Evolutionary conservation across 2,888 invertebrate species (phyloP).

Genomic region (Scaptomyza flava): DNA sequence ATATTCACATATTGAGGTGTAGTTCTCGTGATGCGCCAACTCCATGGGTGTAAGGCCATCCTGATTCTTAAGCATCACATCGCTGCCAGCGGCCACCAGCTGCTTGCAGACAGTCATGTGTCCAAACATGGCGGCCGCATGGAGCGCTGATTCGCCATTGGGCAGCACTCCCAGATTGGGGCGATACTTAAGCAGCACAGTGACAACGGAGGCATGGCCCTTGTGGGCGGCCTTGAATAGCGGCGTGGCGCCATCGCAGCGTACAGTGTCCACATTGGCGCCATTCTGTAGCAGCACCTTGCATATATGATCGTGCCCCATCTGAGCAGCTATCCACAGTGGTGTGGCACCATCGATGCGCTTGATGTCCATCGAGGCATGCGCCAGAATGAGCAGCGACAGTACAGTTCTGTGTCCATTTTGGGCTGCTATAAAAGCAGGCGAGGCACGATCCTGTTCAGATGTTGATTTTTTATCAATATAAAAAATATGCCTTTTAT

Average conservation of each 20-base stretch:
- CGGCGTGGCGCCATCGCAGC: slow-evolving; percentile 97
- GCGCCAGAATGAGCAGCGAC: slow-evolving; percentile 89
- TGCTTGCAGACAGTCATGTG: slow-evolving; percentile 92
- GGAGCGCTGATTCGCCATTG: slow-evolving; percentile 95
- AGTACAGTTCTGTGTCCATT: slow-evolving; percentile 95
- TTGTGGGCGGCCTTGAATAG: slow-evolving; percentile 98
- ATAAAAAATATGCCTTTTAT: background rate
- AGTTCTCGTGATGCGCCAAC: slow-evolving; percentile 86
- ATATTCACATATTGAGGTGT: slow-evolving; percentile 83
- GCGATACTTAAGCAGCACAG: slow-evolving; percentile 91
- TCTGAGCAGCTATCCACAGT: slow-evolving; percentile 97
- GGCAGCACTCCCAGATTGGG: slow-evolving; percentile 93
- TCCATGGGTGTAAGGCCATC: slow-evolving; percentile 89
- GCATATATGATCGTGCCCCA: slow-evolving; percentile 94
- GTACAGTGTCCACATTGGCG: slow-evolving; percentile 91
- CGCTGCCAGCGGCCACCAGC: slow-evolving; percentile 89
- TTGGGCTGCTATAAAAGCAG: slow-evolving; percentile 96
- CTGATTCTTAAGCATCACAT: slow-evolving; percentile 89
- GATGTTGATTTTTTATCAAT: too few relatives aligned
- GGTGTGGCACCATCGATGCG: slow-evolving; percentile 94
- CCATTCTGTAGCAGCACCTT: slow-evolving; percentile 91
- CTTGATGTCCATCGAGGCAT: slow-evolving; percentile 90
- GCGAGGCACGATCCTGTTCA: slow-evolving; percentile 92
- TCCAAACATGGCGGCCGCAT: slow-evolving; percentile 96
- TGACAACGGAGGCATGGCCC: slow-evolving; percentile 94